A percentile compares a stretch with the other conserved stretches of the same genome.
Evolutionary conservation across 2,113 vertebrate species (phyloP).

Genomic region (Asarcornis scutulata): DNA sequence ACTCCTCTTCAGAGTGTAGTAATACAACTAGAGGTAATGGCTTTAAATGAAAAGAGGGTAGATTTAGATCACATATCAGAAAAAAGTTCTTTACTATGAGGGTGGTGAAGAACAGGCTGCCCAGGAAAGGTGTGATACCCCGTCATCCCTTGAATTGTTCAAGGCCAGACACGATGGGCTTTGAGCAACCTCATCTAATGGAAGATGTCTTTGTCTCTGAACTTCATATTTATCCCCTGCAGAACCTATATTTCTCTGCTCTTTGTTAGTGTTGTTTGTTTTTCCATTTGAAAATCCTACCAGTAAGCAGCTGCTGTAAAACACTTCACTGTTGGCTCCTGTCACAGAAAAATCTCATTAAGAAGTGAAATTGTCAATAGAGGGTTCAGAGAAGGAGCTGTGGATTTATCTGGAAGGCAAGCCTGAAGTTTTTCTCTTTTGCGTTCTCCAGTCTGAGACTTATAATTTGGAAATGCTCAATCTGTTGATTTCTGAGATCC

Average conservation of each 20-base stretch:
- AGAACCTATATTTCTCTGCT: background rate
- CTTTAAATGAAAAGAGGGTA: no score
- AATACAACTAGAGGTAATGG: no score
- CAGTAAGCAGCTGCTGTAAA: background rate
- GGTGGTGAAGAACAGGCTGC: no score
- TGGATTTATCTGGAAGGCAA: background rate
- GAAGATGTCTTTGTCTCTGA: background rate
- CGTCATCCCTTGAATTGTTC: no score
- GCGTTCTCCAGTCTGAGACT: fast-evolving
- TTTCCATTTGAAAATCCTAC: background rate
- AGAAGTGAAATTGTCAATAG: background rate
- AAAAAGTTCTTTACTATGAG: no score
- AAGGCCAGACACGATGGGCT: no score
- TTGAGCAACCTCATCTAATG: no score
- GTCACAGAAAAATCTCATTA: background rate
- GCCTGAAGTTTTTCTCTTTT: background rate
- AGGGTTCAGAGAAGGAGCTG: background rate
- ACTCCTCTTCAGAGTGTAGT: no score
- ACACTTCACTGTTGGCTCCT: background rate
- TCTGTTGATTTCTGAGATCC: background rate
- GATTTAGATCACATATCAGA: no score
- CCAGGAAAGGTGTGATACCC: no score
- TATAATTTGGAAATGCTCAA: no score
- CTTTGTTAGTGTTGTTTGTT: background rate
- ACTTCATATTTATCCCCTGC: background rate